A percentile compares a stretch with the other conserved stretches of the same genome.
These are phyloP conservation scores for Trissoscelio sp. DNA, from an alignment of 2,888 invertebrate genomes.

Conservation along the genomic window DNA sequence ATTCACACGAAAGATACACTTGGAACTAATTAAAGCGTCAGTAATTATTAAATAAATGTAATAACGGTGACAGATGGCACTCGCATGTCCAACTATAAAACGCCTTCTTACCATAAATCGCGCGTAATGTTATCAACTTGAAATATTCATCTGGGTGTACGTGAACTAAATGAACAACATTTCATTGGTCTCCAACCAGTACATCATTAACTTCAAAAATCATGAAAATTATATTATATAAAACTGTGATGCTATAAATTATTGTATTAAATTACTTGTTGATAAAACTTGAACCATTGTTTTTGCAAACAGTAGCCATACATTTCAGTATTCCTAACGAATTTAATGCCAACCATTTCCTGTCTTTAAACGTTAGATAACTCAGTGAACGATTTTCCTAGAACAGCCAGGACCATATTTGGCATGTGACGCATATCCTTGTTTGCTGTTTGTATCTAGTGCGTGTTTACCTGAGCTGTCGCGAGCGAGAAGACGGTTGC, in stretches of 20 bases:
- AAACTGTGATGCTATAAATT: too few relatives aligned
- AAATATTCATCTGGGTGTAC: conserved; percentile 62
- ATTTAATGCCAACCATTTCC: not conserved
- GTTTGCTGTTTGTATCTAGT: conserved; percentile 63
- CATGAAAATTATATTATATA: too few relatives aligned
- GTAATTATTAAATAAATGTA: conserved; percentile 63
- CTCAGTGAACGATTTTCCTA: conserved; percentile 39
- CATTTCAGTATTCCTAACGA: not conserved
- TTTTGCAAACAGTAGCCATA: not conserved
- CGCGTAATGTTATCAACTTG: conserved; percentile 63
- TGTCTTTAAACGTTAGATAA: conserved; percentile 36
- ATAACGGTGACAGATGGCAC: conserved; percentile 62
- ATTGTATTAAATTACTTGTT: not conserved
- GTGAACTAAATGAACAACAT: conserved; percentile 59
- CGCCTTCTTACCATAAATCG: conserved; percentile 65
- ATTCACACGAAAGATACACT: conserved; percentile 32
- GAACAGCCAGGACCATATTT: conserved; percentile 54
- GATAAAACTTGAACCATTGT: not conserved
- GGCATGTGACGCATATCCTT: conserved; percentile 42
- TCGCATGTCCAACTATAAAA: conserved; percentile 56
- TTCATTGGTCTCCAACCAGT: conserved; percentile 53
- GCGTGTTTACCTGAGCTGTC: conserved; percentile 75
- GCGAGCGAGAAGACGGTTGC: conserved; percentile 75
- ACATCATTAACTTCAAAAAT: conserved; percentile 46
- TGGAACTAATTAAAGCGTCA: conserved; percentile 53